A percentile compares a stretch with the other conserved stretches of the same genome.
These are phyloP conservation scores for Eutolmus rufibarbis DNA, from an alignment of 2,888 invertebrate species.

Conservation along the genomic window DNA sequence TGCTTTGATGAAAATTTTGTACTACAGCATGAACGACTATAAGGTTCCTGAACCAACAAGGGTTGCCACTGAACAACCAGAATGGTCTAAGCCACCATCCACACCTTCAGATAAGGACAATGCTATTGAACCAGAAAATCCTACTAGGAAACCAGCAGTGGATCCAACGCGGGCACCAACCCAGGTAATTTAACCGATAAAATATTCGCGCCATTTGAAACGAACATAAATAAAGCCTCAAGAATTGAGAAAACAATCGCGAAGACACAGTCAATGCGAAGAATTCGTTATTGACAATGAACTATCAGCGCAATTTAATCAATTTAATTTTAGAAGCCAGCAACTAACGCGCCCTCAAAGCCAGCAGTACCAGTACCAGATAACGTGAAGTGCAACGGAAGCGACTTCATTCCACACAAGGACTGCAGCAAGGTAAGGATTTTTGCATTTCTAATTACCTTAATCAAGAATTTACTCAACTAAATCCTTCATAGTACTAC, in stretches of 20 bases:
- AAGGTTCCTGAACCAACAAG: constrained; percentile 72
- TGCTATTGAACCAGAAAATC: constrained; percentile 48
- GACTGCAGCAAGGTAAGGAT: background rate
- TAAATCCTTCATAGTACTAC: constrained; percentile 72
- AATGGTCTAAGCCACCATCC: constrained; percentile 82
- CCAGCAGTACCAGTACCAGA: background rate
- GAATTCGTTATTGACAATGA: background rate
- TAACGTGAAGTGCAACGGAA: background rate
- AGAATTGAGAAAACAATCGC: background rate
- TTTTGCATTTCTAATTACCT: background rate
- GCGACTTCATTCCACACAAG: background rate
- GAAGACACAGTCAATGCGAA: background rate
- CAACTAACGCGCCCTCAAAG: constrained; percentile 28
- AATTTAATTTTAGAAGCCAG: background rate
- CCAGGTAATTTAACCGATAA: constrained; percentile 1
- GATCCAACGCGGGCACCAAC: constrained; percentile 51
- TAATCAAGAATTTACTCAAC: background rate
- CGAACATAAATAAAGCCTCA: background rate
- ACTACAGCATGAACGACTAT: constrained; percentile 76
- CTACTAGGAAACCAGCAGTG: constrained; percentile 51
- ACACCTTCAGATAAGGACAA: constrained; percentile 66
- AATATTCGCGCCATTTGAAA: background rate
- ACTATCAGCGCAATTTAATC: background rate
- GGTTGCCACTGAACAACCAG: constrained; percentile 77
- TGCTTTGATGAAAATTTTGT: constrained; percentile 75